Base-by-base conservation (phyloP, 2,888 invertebrate genomes). In the Toxonevra muliebris region DNA sequence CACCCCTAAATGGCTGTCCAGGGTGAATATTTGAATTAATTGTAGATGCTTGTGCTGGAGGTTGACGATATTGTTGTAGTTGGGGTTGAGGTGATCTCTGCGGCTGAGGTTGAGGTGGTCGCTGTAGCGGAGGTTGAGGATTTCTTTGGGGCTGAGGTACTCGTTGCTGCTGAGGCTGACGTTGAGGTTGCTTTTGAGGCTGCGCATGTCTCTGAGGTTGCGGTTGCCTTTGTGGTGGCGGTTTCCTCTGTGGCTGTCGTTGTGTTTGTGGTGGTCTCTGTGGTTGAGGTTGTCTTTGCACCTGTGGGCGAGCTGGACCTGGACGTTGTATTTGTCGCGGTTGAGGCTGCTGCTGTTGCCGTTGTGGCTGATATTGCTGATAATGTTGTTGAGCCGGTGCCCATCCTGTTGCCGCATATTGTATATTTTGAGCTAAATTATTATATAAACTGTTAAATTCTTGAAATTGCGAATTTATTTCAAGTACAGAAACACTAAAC, bases 1-100 rank as follows among this genome's bases (percentile, higher is more conserved):
- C 60, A 19, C 54, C 53, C 66, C 66, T 13, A 52, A 61, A 53
- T 53, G 48, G 5, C 48, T 10, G 48, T 7, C 8, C 48, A 7
- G 15, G 15, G 10, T 48, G 48, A n/a, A n/a, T 10, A 11, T 4
- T 13, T 13, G 4, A n/a, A 15, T 48, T 5, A 10, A 1, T 7
- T 4, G 13, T 48, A 30, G 30, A 15, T 48, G 48, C n/a, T 15
- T 5, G 48, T 10, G 48, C 48, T 48, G 15, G 15, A 1, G 13
- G 48, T 15, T 48, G 45, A 45, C 12, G 1, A 11, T 12, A 45
- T 13, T 12, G 12, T 45, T 11, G 45, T 13, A 12, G 45, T 13
- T 45, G 45, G 45, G 2, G 1, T 45, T 13, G 45, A 45, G 45
- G 12, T 45, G 45, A 13, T 12, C 12, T 13, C 13, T 11, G 45